Evolutionary conservation across 2,113 vertebrate genomes (phyloP).

Genomic region (Thymallus thymallus): DNA sequence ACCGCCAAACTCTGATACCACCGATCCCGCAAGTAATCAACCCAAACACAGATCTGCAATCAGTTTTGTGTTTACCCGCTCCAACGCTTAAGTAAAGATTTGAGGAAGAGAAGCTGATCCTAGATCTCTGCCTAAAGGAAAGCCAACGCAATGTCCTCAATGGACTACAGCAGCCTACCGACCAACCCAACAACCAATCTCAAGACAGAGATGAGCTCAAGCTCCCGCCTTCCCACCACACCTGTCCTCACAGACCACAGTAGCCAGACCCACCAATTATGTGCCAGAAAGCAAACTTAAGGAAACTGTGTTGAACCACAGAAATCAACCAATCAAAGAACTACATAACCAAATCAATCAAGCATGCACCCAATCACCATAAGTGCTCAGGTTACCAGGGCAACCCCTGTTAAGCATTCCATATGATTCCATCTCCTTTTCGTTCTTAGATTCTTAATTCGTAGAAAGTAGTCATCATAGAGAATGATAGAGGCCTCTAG

Average conservation of each 20-base stretch:
- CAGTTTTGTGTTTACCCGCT: background rate
- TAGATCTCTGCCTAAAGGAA: constrained; percentile 42
- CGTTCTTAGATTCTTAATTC: background rate
- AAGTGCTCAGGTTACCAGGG: constrained; percentile 47
- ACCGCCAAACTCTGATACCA: background rate
- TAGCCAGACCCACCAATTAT: no score
- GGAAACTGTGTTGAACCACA: no score
- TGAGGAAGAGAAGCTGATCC: background rate
- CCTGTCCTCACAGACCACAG: no score
- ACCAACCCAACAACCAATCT: constrained; percentile 32
- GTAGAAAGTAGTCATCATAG: constrained; percentile 13
- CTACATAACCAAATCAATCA: background rate
- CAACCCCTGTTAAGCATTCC: constrained; percentile 50
- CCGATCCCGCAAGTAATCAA: constrained; percentile 8
- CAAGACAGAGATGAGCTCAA: background rate
- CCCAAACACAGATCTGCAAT: constrained; percentile 41
- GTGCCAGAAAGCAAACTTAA: no score
- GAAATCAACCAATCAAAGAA: constrained; percentile 10
- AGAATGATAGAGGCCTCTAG: no score
- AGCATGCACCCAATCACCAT: constrained; percentile 3
- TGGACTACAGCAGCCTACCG: constrained; percentile 24
- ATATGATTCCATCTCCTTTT: constrained; percentile 25
- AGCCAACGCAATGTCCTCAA: constrained; percentile 2
- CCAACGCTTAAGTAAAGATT: background rate
- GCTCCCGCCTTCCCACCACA: no score